phyloP scores from a whole-genome alignment of 2,113 vertebrate species.

The Caracal caracal region DNA sequence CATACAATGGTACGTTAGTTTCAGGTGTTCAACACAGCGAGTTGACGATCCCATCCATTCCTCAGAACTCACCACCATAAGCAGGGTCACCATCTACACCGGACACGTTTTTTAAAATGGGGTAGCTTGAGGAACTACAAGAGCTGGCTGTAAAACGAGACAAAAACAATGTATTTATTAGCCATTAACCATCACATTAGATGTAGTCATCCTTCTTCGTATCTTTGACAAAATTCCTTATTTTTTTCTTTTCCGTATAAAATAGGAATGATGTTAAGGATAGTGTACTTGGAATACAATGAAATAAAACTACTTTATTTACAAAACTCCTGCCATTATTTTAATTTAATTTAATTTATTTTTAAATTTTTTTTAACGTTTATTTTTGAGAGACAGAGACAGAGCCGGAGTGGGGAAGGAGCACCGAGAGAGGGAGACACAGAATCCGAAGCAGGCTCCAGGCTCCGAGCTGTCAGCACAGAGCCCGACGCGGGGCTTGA shows the following conservation, averaged over 20 bases:
- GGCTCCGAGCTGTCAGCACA: no score
- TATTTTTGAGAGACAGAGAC: no score
- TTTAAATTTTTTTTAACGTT: no score
- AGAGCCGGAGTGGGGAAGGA: no score
- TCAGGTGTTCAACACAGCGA: background rate
- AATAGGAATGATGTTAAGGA: background rate
- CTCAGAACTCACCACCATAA: background rate
- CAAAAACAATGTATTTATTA: background rate
- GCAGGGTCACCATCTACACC: background rate
- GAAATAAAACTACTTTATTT: background rate
- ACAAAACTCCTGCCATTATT: background rate
- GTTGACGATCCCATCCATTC: fast-evolving
- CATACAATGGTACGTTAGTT: background rate
- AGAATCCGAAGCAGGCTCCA: no score
- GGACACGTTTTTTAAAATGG: background rate
- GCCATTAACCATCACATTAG: background rate
- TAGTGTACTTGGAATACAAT: background rate
- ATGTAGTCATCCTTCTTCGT: background rate
- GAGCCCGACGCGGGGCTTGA: no score
- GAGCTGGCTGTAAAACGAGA: background rate
- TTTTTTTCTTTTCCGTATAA: background rate
- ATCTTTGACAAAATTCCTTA: background rate
- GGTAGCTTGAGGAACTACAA: no score
- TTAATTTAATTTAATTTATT: background rate
- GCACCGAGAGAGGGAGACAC: no score